A percentile compares a stretch with the other conserved stretches of the same genome.
Conservation (phyloP, 1,140 invertebrate genomes). For the Bombus balteatus region DNA sequence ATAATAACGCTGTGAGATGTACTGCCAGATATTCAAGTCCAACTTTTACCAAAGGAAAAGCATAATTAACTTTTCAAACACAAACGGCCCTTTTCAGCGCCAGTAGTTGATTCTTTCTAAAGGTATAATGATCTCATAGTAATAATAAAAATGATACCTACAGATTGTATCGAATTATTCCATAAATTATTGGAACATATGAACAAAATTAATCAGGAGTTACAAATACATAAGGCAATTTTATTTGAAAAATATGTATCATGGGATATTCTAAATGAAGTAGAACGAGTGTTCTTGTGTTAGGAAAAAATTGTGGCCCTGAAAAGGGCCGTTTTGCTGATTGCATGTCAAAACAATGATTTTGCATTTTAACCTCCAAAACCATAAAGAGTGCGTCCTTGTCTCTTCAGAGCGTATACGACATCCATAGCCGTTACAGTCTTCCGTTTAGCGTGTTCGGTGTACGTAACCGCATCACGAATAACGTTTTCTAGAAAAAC, state of each 20-base stretch:
- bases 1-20: conserved; percentile 89
- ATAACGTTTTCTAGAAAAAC: conserved; percentile 63
- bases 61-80: conserved; percentile 26
- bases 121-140: neutral
- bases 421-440: conserved; percentile 65
- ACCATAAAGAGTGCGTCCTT: conserved; percentile 87
- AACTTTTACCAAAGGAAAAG: conserved; percentile 53
- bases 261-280: neutral
- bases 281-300: neutral
- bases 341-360: neutral
- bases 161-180: too few species aligned
- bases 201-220: neutral
- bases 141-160: too few species aligned
- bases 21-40: conserved; percentile 75
- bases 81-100: conserved; percentile 55
- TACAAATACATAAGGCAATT: neutral
- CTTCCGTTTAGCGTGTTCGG: conserved; percentile 60
- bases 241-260: neutral
- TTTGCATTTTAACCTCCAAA: conserved; percentile 84
- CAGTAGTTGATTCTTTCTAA: conserved; percentile 12
- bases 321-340: conserved; percentile 52
- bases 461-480: conserved; percentile 63
- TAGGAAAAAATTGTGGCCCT: conserved; percentile 40
- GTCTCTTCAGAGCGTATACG: conserved; percentile 59
- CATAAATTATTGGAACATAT: too few species aligned